Conservation (phyloP, 2,888 invertebrate species). For the Drosophila merina region DNA sequence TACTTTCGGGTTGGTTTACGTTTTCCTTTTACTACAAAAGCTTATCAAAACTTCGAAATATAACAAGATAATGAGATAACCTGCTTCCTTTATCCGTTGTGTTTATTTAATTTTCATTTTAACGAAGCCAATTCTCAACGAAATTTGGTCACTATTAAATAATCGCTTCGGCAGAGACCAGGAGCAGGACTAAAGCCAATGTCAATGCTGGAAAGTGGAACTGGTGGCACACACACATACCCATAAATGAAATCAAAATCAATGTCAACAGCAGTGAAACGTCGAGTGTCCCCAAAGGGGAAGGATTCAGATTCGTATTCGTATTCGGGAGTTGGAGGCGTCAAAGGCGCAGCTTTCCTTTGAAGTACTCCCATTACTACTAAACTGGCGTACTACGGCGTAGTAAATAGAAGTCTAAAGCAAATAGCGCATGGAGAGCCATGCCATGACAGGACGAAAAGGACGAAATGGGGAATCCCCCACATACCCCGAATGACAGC, state of each 20-base stretch:
- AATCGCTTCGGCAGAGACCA: not conserved
- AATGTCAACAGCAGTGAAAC: slow-evolving; percentile 57
- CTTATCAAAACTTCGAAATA: too few relatives aligned
- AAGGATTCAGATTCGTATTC: not conserved
- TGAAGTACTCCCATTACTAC: slow-evolving; percentile 52
- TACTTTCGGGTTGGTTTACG: too few relatives aligned
- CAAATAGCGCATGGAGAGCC: slow-evolving; percentile 39
- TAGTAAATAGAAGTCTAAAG: slow-evolving; percentile 52
- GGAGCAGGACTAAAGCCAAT: slow-evolving; percentile 29
- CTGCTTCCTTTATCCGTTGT: not conserved
- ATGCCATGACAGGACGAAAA: slow-evolving; percentile 9
- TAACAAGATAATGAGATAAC: too few relatives aligned
- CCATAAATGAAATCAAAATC: slow-evolving; percentile 55
- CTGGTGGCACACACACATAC: slow-evolving; percentile 14
- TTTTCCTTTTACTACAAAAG: not conserved
- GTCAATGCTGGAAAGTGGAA: slow-evolving; percentile 32
- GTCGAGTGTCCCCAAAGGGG: slow-evolving; percentile 14
- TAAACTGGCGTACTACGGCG: slow-evolving; percentile 51
- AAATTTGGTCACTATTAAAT: slow-evolving; percentile 3
- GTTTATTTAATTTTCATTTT: not conserved
- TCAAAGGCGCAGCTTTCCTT: slow-evolving; percentile 43
- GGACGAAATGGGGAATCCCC: slow-evolving; percentile 13
- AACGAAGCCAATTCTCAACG: not conserved
- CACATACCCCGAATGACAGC: slow-evolving; percentile 31
- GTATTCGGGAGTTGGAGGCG: slow-evolving; percentile 5